Conservation (phyloP, 2,888 invertebrate species). For the Phalera bucephala region DNA sequence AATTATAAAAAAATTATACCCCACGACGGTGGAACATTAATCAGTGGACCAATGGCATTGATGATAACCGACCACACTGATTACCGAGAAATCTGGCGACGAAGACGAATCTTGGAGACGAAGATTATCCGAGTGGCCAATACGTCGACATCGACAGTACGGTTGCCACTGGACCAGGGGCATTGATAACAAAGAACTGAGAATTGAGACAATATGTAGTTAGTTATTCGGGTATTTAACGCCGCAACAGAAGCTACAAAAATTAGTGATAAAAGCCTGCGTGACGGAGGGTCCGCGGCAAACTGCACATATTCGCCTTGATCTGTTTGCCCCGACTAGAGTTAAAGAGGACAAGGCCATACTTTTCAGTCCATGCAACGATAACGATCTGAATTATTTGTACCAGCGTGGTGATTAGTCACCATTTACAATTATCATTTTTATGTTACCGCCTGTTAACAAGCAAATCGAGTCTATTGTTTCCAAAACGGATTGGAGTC, state of each 20-base stretch:
- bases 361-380: conserved; percentile 63
- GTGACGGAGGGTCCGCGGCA: conserved; percentile 43
- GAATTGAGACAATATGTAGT: conserved; percentile 17
- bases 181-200: conserved; percentile 25
- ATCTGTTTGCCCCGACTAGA: conserved; percentile 56
- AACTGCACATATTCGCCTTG: conserved; percentile 58
- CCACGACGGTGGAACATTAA: no score
- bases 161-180: no score
- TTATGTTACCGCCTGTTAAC: conserved; percentile 11
- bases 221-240: conserved; percentile 7
- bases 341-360: conserved; percentile 64
- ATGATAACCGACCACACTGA: no score
- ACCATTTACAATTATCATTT: conserved; percentile 41
- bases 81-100: no score
- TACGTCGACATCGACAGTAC: not conserved
- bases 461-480: conserved; percentile 8
- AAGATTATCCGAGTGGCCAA: conserved; percentile 1
- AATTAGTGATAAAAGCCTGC: conserved; percentile 29
- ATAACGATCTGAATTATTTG: conserved; percentile 56
- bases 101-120: no score
- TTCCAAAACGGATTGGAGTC: conserved; percentile 2
- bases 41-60: no score
- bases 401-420: conserved; percentile 41
- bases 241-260: conserved; percentile 9
- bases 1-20: no score